phyloP scores from a whole-genome alignment of 2,113 vertebrate genomes.

The Crotalus viridis region DNA sequence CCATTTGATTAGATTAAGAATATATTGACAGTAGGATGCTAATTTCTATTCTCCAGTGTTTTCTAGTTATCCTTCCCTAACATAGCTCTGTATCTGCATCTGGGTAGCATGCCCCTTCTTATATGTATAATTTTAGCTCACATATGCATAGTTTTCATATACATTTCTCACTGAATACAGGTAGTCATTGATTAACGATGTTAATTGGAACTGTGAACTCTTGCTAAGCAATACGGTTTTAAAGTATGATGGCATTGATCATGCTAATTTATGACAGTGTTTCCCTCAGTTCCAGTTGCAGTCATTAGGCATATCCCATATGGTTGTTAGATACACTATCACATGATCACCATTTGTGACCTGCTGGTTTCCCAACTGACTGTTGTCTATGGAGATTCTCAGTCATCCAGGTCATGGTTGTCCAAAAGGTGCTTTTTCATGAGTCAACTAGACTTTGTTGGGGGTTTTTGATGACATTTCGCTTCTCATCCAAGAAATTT shows the following conservation, averaged over 20 bases:
- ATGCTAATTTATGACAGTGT: not conserved
- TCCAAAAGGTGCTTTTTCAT: too few relatives aligned
- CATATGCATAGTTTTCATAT: not conserved
- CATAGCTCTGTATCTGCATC: not conserved
- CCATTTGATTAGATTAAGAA: not conserved
- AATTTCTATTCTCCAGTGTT: not conserved
- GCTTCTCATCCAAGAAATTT: too few relatives aligned
- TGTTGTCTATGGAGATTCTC: not conserved
- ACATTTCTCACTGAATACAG: not conserved
- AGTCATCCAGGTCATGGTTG: too few relatives aligned
- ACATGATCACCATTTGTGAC: not conserved
- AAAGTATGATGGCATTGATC: not conserved
- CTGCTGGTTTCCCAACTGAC: not conserved
- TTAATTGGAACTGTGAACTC: not conserved
- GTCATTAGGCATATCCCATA: not conserved
- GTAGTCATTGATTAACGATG: not conserved
- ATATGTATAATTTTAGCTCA: not conserved
- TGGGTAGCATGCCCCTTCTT: not conserved
- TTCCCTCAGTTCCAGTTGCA: not conserved
- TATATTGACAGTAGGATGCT: not conserved
- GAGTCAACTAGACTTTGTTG: too few relatives aligned
- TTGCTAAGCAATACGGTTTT: not conserved
- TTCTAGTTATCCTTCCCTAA: not conserved
- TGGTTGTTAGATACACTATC: not conserved
- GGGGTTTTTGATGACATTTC: too few relatives aligned